These are phyloP conservation scores for Silurus glanis DNA, from an alignment of 2,113 vertebrate genomes.

Conservation along the genomic window DNA sequence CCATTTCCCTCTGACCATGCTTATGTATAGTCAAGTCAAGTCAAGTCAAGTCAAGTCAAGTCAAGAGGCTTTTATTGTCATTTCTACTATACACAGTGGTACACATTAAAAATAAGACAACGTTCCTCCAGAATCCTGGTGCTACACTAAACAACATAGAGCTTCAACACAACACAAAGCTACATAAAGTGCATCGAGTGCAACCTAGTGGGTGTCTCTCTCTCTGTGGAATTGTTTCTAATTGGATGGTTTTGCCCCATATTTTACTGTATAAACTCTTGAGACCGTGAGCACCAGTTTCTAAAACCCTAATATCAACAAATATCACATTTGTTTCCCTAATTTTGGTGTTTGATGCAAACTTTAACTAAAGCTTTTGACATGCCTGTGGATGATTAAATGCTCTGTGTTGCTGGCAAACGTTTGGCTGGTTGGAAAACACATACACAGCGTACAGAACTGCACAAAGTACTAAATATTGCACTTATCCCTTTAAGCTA, in stretches of 20 bases:
- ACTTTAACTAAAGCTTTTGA: neutral
- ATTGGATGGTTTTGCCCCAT: neutral
- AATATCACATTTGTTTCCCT: neutral
- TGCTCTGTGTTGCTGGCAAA: neutral
- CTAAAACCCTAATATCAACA: neutral
- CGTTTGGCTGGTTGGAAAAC: neutral
- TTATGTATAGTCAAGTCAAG: neutral
- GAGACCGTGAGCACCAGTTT: neutral
- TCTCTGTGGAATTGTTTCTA: neutral
- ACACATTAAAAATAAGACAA: too few species aligned
- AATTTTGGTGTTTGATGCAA: neutral
- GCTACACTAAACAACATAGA: too few species aligned
- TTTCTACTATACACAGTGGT: too few species aligned
- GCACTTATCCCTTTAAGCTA: conserved; percentile 19
- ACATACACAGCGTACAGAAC: neutral
- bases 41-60: too few species aligned
- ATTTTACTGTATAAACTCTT: neutral
- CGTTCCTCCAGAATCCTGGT: too few species aligned
- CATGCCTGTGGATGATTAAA: neutral
- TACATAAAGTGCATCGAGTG: too few species aligned
- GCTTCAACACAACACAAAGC: too few species aligned
- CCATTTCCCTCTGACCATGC: neutral
- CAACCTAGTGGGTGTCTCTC: neutral
- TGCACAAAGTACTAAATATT: neutral
- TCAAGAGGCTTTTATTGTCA: too few species aligned